Evolutionary conservation across 2,113 vertebrate genomes (phyloP).

Genomic region (Australoheros scitulus): DNA sequence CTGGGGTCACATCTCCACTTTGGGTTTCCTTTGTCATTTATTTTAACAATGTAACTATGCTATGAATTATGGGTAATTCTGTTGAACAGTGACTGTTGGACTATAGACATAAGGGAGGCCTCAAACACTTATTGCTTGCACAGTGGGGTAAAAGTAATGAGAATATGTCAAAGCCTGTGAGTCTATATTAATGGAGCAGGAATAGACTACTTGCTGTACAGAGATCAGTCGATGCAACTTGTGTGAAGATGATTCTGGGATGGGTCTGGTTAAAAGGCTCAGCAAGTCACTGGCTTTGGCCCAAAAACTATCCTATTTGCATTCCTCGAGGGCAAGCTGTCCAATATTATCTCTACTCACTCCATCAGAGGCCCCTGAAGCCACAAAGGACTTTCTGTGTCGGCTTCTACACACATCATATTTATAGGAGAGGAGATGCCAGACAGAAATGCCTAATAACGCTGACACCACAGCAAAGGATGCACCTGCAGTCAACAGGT

Average conservation of each 20-base stretch:
- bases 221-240: slow-evolving; percentile 6
- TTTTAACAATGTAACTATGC: neutral
- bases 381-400: slow-evolving; percentile 75
- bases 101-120: neutral
- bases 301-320: slow-evolving; percentile 55
- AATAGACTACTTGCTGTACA: neutral
- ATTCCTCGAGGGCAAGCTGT: slow-evolving; percentile 74
- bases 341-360: slow-evolving; percentile 69
- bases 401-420: slow-evolving; percentile 52
- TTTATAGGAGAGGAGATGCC: slow-evolving; percentile 23
- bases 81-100: neutral
- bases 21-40: slow-evolving; percentile 13
- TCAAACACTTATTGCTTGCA: slow-evolving; percentile 14
- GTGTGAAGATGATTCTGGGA: slow-evolving; percentile 28
- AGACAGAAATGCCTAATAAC: slow-evolving; percentile 64
- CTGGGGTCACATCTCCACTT: slow-evolving; percentile 7
- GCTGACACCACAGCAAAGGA: slow-evolving; percentile 42
- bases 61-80: slow-evolving; percentile 11
- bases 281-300: slow-evolving; percentile 47
- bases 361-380: slow-evolving; percentile 54
- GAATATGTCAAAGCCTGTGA: neutral
- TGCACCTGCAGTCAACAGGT: slow-evolving; percentile 76
- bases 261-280: slow-evolving; percentile 44
- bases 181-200: neutral
- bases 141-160: slow-evolving; percentile 21